A percentile compares a stretch with the other conserved stretches of the same genome.
phyloP scores from a whole-genome alignment of 2,797 vertebrate species.

The Sebastes flavidus region DNA sequence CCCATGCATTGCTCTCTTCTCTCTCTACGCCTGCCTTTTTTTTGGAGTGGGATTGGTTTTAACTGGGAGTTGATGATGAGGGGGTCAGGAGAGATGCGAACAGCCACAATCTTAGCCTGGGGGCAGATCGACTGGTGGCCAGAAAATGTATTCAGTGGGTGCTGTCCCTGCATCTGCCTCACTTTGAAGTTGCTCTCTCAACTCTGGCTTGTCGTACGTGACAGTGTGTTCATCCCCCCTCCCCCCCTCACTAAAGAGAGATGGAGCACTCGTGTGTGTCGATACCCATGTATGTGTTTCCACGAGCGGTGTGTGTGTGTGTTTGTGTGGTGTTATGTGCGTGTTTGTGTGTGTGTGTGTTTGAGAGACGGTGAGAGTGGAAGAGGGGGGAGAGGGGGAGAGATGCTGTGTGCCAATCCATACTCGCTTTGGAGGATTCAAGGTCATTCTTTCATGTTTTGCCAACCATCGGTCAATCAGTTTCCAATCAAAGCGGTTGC shows the following conservation, averaged over 20 bases:
- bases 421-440: slow-evolving; percentile 80
- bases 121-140: slow-evolving; percentile 85
- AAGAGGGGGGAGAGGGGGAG: slow-evolving; percentile 37
- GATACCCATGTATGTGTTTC: slow-evolving; percentile 39
- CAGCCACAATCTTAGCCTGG: slow-evolving; percentile 83
- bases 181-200: slow-evolving; percentile 85
- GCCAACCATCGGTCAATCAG: slow-evolving; percentile 82
- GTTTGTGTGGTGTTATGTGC: not conserved
- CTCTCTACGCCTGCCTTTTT: slow-evolving; percentile 8
- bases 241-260: slow-evolving; percentile 39
- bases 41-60: slow-evolving; percentile 69
- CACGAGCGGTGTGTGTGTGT: not conserved
- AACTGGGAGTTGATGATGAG: slow-evolving; percentile 72
- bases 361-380: slow-evolving; percentile 36
- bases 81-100: slow-evolving; percentile 82
- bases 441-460: slow-evolving; percentile 85
- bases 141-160: slow-evolving; percentile 84
- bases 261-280: slow-evolving; percentile 44
- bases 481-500: slow-evolving; percentile 81
- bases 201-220: slow-evolving; percentile 81
- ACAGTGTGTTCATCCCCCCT: slow-evolving; percentile 67
- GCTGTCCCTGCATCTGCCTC: slow-evolving; percentile 83
- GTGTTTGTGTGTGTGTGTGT: not conserved
- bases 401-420: slow-evolving; percentile 71
- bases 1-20: slow-evolving; percentile 3